These are phyloP conservation scores for Oreotragus oreotragus DNA, from an alignment of 2,113 vertebrate species.

Conservation along the genomic window DNA sequence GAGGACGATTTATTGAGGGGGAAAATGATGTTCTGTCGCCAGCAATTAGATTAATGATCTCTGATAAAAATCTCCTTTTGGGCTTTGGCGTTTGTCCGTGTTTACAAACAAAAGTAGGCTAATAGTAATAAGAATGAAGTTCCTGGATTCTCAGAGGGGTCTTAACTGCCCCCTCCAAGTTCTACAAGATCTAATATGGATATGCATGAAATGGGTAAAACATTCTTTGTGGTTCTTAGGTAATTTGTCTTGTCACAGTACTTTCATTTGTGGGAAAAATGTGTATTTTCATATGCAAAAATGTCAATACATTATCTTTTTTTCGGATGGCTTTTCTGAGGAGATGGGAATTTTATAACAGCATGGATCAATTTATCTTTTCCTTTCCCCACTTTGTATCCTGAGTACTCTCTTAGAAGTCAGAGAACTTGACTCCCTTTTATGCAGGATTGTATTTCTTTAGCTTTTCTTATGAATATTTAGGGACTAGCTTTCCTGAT, in stretches of 20 bases:
- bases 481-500: background rate
- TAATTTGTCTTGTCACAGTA: background rate
- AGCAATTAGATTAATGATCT: conserved; percentile 3
- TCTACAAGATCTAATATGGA: background rate
- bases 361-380: background rate
- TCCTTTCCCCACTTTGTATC: background rate
- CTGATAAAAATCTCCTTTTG: background rate
- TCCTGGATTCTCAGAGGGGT: background rate
- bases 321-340: background rate
- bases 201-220: background rate
- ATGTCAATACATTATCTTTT: background rate
- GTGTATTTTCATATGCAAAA: background rate
- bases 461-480: background rate
- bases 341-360: background rate
- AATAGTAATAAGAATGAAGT: background rate
- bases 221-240: background rate
- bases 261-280: background rate
- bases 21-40: background rate
- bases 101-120: background rate
- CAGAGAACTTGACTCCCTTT: background rate
- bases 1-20: background rate
- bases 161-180: background rate
- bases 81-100: background rate
- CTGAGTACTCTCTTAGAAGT: background rate
- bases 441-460: background rate